Conservation (phyloP, 1,140 invertebrate species). For the Calephelis virginiensis region DNA sequence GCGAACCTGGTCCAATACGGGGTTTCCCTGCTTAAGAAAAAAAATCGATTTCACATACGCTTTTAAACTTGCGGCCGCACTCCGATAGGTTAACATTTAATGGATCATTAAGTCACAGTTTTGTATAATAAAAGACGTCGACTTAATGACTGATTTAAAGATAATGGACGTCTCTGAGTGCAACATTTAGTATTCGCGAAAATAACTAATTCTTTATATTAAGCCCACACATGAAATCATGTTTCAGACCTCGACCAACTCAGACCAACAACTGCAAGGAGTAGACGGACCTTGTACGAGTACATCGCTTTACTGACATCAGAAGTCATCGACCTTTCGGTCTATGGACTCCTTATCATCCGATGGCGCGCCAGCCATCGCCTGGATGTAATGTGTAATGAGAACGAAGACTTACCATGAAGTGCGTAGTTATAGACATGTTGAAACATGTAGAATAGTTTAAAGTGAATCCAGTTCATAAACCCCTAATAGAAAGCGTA, state of each 20-base stretch:
- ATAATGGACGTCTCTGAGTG: too few relatives aligned
- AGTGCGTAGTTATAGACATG: constrained; percentile 12
- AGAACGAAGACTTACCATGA: constrained; percentile 22
- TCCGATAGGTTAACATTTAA: too few relatives aligned
- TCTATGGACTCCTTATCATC: constrained; percentile 64
- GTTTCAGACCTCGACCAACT: constrained; percentile 53
- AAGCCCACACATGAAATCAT: background rate
- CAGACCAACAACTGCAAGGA: constrained; percentile 60
- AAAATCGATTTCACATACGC: too few relatives aligned
- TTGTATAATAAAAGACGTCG: too few relatives aligned
- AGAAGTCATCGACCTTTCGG: constrained; percentile 46
- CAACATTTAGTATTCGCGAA: too few relatives aligned
- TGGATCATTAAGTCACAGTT: too few relatives aligned
- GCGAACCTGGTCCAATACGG: too few relatives aligned
- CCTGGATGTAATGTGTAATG: constrained; percentile 59
- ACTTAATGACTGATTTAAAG: too few relatives aligned
- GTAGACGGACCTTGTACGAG: constrained; percentile 68
- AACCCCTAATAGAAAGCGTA: constrained; percentile 1
- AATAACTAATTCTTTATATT: too few relatives aligned
- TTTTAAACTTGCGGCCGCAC: too few relatives aligned
- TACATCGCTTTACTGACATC: constrained; percentile 71
- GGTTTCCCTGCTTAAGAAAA: too few relatives aligned
- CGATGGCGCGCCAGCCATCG: constrained; percentile 59
- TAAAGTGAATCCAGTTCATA: background rate
- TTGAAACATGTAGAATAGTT: constrained; percentile 17